Base-by-base conservation (phyloP, 2,797 vertebrate species). In the Monodelphis domestica region DNA sequence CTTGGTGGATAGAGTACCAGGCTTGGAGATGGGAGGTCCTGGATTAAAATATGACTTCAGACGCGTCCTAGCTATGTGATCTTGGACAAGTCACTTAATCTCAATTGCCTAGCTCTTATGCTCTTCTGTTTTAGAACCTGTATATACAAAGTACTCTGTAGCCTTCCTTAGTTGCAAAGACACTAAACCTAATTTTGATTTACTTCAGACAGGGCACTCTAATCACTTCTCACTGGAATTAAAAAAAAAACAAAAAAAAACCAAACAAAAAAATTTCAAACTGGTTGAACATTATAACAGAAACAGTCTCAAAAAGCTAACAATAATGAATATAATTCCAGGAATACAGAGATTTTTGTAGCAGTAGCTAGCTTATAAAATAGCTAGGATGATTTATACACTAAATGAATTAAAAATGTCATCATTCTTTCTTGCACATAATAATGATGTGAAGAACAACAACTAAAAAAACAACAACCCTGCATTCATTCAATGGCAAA, bases 351-450 rank as follows among this genome's bases (percentile, higher is more conserved):
- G 94, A 21, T 97, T 97, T 97, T 96, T 97, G 97, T 96, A 97
- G 96, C 91, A 96, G 95, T 95, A 95, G 33, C 91, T 91, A 87
- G 96, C 93, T 96, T 97, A 91, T 95, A 95, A 95, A 96, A 91
- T 96, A 95, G 45, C 53, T 95, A 97, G 95, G 95, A 96, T 95
- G 95, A 96, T 96, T 94, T 97, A 92, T 96, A 97, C 91, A 11
- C 92, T 95, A 96, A 95, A 88, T 95, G 95, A 96, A 95, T 95
- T 92, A 95, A 96, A 96, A 96, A 96, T 70, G 89, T 59, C 93
- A 97, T 95, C 54, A 93, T 95, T 95, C 95, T 95, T 96, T 96
- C 95, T 96, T 88, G 54, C 63, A 87, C 88, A 94, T 95, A 95
- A 92, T 95, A 96, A 89, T 95, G 93, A 89, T 87, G 78, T 55